phyloP scores from a whole-genome alignment of 2,113 vertebrate genomes.

The Turdus rufiventris region DNA sequence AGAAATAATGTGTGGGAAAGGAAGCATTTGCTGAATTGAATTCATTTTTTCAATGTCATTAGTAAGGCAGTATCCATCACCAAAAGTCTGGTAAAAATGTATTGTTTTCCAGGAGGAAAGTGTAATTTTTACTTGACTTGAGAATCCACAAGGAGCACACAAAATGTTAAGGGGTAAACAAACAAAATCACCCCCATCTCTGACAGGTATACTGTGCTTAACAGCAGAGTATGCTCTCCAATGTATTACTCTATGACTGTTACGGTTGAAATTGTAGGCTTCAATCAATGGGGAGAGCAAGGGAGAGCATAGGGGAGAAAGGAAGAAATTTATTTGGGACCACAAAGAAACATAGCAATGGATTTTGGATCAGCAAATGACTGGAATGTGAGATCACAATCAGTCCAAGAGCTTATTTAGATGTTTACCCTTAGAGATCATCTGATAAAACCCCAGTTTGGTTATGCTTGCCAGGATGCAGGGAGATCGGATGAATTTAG shows the following conservation, averaged over 20 bases:
- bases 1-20: background rate
- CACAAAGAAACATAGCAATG: background rate
- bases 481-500: background rate
- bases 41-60: background rate
- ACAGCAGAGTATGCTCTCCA: background rate
- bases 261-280: background rate
- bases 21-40: background rate
- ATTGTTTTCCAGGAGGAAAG: background rate
- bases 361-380: background rate
- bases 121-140: background rate
- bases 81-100: background rate
- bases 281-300: background rate
- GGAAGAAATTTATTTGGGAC: background rate
- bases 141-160: background rate
- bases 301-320: fast-evolving
- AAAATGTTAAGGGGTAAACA: background rate
- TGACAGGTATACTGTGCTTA: background rate
- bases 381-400: background rate
- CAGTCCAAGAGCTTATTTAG: background rate
- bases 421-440: background rate
- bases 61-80: background rate
- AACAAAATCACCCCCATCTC: fast-evolving
- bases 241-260: background rate
- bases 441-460: background rate
- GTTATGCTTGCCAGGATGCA: background rate